These are phyloP conservation scores for Calameuta pallipes DNA, from an alignment of 2,888 invertebrate species.

Conservation along the genomic window DNA sequence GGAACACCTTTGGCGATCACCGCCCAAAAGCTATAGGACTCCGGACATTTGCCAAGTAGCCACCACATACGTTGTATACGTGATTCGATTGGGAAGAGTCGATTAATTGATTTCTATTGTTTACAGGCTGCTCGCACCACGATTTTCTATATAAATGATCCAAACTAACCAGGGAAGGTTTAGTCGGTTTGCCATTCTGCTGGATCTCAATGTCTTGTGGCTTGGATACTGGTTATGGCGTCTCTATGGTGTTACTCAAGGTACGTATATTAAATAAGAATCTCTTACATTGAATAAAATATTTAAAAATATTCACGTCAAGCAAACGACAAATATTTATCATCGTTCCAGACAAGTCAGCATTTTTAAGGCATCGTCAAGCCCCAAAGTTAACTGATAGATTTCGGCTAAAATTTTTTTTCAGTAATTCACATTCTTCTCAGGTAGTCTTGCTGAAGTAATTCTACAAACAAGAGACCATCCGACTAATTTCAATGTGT, in stretches of 20 bases:
- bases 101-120: slow-evolving; percentile 26
- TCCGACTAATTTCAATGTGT: not conserved
- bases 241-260: slow-evolving; percentile 2
- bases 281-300: not conserved
- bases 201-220: not conserved
- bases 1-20: slow-evolving; percentile 2
- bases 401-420: not conserved
- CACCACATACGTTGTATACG: slow-evolving; percentile 35
- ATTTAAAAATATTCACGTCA: not conserved
- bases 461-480: not conserved
- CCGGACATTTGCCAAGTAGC: slow-evolving; percentile 28
- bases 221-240: slow-evolving; percentile 3
- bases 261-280: not conserved
- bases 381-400: not conserved
- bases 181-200: slow-evolving; percentile 7
- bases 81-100: slow-evolving; percentile 40
- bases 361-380: not conserved
- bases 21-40: not conserved
- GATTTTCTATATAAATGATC: slow-evolving; percentile 4
- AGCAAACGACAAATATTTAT: not conserved
- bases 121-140: not conserved
- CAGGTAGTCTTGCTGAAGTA: not conserved
- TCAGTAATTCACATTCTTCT: not conserved
- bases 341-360: too few relatives aligned
- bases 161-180: not conserved